Percentiles rank a stretch among this genome's conserved stretches.
Evolutionary conservation across 2,888 invertebrate genomes (phyloP).

Genomic region (Cephonodes hylas): DNA sequence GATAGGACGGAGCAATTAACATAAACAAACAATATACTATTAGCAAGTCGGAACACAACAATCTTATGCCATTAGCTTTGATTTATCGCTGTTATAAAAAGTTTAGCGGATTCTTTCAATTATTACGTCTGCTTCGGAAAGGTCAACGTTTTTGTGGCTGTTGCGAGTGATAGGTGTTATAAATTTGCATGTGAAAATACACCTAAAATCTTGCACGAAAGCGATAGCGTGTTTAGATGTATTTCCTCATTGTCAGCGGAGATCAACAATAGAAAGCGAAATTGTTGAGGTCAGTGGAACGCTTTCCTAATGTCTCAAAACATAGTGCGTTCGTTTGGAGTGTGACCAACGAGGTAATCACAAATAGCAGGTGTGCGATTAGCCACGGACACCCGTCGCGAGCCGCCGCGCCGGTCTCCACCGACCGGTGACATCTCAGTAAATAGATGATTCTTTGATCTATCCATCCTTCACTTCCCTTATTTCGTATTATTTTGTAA

Average conservation of each 20-base stretch:
- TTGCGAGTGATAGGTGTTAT: not conserved
- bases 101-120: not conserved
- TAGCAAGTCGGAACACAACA: not conserved
- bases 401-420: conserved; percentile 9
- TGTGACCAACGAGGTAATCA: conserved; percentile 55
- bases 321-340: conserved; percentile 32
- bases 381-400: conserved; percentile 32
- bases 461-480: conserved; percentile 8
- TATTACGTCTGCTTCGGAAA: not conserved
- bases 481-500: not conserved
- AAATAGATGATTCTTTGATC: conserved; percentile 20
- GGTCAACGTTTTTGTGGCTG: not conserved
- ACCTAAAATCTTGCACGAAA: not conserved
- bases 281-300: conserved; percentile 56
- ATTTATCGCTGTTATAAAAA: not conserved
- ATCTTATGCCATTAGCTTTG: conserved; percentile 4
- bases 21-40: conserved; percentile 4
- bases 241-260: not conserved
- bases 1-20: not conserved
- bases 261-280: conserved; percentile 55
- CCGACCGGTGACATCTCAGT: conserved; percentile 32
- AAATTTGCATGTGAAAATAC: not conserved
- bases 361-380: conserved; percentile 32
- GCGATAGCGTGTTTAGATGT: not conserved
- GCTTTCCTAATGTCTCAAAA: conserved; percentile 50